Evolutionary conservation across 2,888 invertebrate species (phyloP).

Genomic region (Papilio protenor): DNA sequence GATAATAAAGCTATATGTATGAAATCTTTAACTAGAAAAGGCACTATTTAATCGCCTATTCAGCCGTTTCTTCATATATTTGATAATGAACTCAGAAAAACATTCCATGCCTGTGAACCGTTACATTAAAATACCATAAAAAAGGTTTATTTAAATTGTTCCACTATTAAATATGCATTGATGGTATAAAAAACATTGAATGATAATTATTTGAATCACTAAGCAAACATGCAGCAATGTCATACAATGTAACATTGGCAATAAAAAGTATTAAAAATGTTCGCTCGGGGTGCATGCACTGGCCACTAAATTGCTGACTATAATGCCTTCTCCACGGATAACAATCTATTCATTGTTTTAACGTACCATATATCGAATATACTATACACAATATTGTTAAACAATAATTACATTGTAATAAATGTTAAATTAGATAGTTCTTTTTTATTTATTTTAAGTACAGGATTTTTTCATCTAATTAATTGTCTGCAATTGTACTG

Average conservation of each 20-base stretch:
- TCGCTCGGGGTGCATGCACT: conserved; percentile 32
- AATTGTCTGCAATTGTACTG: too few species aligned
- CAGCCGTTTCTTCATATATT: background rate
- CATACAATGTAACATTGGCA: conserved; percentile 39
- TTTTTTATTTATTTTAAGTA: too few species aligned
- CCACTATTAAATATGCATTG: conserved; percentile 1
- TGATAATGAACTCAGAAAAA: background rate
- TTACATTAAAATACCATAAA: background rate
- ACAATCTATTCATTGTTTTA: conserved; percentile 45
- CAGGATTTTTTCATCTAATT: too few species aligned
- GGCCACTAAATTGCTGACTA: conserved; percentile 50
- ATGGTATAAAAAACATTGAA: conserved; percentile 28
- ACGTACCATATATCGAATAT: conserved; percentile 42
- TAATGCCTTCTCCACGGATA: conserved; percentile 48
- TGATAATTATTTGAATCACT: conserved; percentile 29
- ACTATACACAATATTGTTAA: conserved; percentile 20
- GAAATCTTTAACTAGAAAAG: background rate
- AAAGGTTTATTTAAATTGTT: background rate
- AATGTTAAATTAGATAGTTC: too few species aligned
- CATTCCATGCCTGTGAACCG: background rate
- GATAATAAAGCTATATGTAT: background rate
- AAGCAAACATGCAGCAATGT: conserved; percentile 38
- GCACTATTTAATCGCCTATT: background rate
- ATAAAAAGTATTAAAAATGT: conserved; percentile 43
- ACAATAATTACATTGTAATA: background rate